Evolutionary conservation across 2,797 vertebrate genomes (phyloP), one percentile per base, ranked within the genome.

Genomic region (Hydrophis major): DNA sequence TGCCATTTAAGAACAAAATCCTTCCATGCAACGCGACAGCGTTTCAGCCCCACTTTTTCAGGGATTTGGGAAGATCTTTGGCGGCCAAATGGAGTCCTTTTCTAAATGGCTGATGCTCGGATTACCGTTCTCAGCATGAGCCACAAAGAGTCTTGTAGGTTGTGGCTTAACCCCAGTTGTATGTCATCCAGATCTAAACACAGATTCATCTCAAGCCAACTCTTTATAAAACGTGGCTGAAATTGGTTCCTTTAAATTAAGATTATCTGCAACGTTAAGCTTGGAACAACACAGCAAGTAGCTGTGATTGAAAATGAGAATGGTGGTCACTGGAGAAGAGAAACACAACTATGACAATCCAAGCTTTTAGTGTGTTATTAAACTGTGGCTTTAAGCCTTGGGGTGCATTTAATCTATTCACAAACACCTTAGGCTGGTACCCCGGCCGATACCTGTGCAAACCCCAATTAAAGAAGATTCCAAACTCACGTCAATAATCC

Each of bases 401-500:
- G 69, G 14, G 3, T 3, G 18, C 16, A 4, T 37, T 78, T 37
- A 20, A 32, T 37, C 20, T 37, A 22, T 18, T 66, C 86, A 25
- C 53, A 88, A 57, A 91, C 2, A 91, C 2, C 11, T 47, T 47
- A 14, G 2, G 60, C 5, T 6, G 18, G 3, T 22, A 69, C 28
- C 16, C 69, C 12, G 56, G 13, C 8, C 50, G 18, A 92, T 7
- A 18, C 22, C 20, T 42, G 10, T 20, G 22, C 78, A 42, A 13
- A n/a, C 6, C 5, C 16, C 27, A 6, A 56, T 42, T 25, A 86
- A 50, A 8, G 42, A 69, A 91, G 53, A 53, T 16, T 57, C 78
- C 94, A 83, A 74, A 95, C 96, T 96, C 90, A 97, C 97, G 90
- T 97, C 97, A 56, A 97, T 63, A 28, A 94, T 78, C 32, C 96